Percentiles rank a stretch among this genome's conserved stretches.
Evolutionary conservation across 2,113 vertebrate genomes (phyloP).

Genomic region (Hemibagrus wyckioides): DNA sequence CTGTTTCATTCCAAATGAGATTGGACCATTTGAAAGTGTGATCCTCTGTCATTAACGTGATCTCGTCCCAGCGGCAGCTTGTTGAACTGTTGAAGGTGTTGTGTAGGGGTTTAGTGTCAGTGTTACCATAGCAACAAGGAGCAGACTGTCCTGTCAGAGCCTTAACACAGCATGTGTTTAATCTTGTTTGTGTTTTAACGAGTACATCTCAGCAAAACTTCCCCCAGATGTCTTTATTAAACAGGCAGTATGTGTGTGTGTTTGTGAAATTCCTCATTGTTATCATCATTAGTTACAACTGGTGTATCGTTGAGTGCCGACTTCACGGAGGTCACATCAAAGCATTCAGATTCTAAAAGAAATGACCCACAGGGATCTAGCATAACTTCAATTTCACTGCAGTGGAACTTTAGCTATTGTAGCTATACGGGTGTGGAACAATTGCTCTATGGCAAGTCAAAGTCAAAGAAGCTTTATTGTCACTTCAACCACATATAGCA

Average conservation of each 20-base stretch:
- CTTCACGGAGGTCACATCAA: not conserved
- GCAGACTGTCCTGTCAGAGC: not conserved
- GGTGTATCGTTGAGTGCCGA: not conserved
- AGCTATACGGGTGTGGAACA: not conserved
- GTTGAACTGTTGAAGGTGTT: not conserved
- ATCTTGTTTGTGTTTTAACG: not conserved
- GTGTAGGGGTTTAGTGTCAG: not conserved
- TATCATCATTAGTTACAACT: not conserved
- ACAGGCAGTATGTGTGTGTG: not conserved
- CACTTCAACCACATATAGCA: too few species aligned
- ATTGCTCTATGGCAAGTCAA: not conserved
- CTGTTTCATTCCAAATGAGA: not conserved
- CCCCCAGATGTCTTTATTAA: not conserved
- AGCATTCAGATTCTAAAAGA: not conserved
- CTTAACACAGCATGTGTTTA: not conserved
- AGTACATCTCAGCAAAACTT: not conserved
- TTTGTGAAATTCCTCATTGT: not conserved
- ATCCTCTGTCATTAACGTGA: not conserved
- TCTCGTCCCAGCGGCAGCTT: not conserved
- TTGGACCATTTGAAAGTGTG: not conserved
- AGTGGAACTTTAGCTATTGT: not conserved
- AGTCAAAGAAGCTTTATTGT: too few species aligned
- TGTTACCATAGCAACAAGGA: not conserved
- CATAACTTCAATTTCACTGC: not conserved
- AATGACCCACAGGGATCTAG: not conserved